These are phyloP conservation scores for Sitta europaea DNA, from an alignment of 2,113 vertebrate species.

Conservation along the genomic window DNA sequence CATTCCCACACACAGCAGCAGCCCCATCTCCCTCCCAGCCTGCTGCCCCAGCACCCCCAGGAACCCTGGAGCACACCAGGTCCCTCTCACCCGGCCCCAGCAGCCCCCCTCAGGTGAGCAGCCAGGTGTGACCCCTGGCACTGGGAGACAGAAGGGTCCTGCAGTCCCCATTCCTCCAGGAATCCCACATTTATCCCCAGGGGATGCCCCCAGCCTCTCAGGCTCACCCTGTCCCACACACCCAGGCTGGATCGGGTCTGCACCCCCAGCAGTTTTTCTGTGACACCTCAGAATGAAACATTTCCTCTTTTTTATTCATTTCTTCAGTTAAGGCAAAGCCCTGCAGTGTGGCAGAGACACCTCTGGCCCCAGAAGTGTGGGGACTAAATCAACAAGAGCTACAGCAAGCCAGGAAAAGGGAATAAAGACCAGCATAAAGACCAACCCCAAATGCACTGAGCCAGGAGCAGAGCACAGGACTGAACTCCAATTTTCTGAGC, in stretches of 20 bases:
- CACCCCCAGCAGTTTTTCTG: background rate
- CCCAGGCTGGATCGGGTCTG: background rate
- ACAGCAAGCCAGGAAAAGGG: background rate
- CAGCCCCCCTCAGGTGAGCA: background rate
- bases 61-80: background rate
- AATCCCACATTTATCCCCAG: background rate
- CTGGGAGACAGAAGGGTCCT: background rate
- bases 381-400: background rate
- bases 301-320: no score
- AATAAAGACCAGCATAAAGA: background rate
- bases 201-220: background rate
- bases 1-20: background rate
- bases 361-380: background rate
- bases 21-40: background rate
- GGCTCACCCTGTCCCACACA: background rate
- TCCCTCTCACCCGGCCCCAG: background rate
- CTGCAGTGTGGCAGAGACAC: background rate
- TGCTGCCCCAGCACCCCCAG: background rate
- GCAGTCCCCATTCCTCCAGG: background rate
- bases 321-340: background rate
- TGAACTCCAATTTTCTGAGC: background rate
- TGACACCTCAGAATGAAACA: background rate
- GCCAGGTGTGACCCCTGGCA: accelerated
- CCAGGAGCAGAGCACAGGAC: background rate
- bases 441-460: background rate